phyloP scores from a whole-genome alignment of 2,888 invertebrate genomes.

The Poecilus cupreus region DNA sequence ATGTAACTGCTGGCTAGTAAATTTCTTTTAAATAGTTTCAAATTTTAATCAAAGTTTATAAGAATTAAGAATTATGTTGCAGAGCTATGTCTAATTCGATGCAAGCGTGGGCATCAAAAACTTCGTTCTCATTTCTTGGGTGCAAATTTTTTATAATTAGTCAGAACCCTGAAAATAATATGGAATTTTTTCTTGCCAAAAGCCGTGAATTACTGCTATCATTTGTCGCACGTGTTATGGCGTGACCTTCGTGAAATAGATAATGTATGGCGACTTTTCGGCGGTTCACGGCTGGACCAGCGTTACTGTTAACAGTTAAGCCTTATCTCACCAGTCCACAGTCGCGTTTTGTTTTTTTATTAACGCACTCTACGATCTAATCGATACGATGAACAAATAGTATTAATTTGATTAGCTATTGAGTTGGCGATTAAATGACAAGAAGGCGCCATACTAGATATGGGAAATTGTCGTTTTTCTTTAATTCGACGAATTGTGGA shows the following conservation, averaged over 20 bases:
- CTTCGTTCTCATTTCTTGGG: slow-evolving; percentile 8
- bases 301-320: slow-evolving; percentile 14
- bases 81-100: not conserved
- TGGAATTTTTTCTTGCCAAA: slow-evolving; percentile 48
- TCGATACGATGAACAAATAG: slow-evolving; percentile 17
- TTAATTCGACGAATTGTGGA: slow-evolving; percentile 8
- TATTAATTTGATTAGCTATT: slow-evolving; percentile 16
- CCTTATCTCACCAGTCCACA: not conserved
- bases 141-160: slow-evolving; percentile 39
- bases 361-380: not conserved
- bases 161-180: slow-evolving; percentile 29
- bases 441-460: not conserved
- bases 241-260: slow-evolving; percentile 55
- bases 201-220: slow-evolving; percentile 51
- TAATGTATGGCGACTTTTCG: slow-evolving; percentile 54
- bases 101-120: not conserved
- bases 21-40: too few relatives aligned
- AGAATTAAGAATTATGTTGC: not conserved
- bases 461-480: not conserved
- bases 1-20: not conserved
- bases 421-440: not conserved
- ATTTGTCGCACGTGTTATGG: slow-evolving; percentile 55
- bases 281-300: slow-evolving; percentile 46
- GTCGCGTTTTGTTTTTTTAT: not conserved
- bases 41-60: not conserved